These are phyloP conservation scores for Chymomyza fuscimana DNA, from an alignment of 2,888 invertebrate genomes.

Conservation along the genomic window DNA sequence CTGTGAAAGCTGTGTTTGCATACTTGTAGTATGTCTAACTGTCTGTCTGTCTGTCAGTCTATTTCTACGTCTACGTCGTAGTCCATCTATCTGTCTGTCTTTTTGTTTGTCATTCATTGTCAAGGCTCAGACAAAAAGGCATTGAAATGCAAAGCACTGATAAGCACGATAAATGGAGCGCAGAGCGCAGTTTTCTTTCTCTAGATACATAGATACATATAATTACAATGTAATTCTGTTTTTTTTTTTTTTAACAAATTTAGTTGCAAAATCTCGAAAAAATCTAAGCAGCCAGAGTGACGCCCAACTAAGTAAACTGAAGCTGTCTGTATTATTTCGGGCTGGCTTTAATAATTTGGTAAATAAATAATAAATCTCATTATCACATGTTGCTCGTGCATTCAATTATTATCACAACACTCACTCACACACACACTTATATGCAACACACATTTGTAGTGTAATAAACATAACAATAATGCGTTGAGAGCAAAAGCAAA, in stretches of 20 bases:
- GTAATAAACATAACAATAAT: slow-evolving; percentile 12
- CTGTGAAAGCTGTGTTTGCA: not conserved
- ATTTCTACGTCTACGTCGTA: not conserved
- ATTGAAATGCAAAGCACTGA: slow-evolving; percentile 8
- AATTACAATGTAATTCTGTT: not conserved
- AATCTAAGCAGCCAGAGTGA: not conserved
- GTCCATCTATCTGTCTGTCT: not conserved
- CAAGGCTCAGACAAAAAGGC: slow-evolving; percentile 2
- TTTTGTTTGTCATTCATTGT: not conserved
- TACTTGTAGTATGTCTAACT: not conserved
- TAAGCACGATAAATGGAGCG: slow-evolving; percentile 3
- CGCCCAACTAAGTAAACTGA: not conserved
- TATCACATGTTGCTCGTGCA: slow-evolving; percentile 69
- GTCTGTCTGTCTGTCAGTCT: not conserved
- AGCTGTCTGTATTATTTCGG: slow-evolving; percentile 12
- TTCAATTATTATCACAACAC: slow-evolving; percentile 61
- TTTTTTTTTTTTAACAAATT: not conserved
- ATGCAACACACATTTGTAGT: slow-evolving; percentile 13
- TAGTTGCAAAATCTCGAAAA: not conserved
- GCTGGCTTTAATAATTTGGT: slow-evolving; percentile 52
- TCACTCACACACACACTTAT: slow-evolving; percentile 18
- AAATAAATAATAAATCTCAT: slow-evolving; percentile 70
- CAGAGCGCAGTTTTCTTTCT: not conserved
- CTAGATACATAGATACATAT: not conserved
- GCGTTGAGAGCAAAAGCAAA: not conserved